Base-by-base conservation (phyloP, 2,113 vertebrate species). In the Myrmophylax atrothorax region DNA sequence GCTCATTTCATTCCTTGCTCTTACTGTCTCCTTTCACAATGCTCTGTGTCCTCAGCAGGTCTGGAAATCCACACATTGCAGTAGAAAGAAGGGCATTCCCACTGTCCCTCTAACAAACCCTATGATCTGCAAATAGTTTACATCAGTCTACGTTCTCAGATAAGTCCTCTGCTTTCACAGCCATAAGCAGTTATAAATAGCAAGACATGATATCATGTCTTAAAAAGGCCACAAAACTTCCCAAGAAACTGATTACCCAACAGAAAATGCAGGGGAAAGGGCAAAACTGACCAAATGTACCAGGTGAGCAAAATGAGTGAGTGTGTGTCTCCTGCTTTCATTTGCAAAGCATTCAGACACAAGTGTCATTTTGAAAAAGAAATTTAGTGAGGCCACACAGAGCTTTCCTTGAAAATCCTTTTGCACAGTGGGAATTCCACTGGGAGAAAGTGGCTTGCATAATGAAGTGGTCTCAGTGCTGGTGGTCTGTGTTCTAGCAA, bases 151-250 rank as follows among this genome's bases (percentile, higher is more conserved):
- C 64, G 33, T 66, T 68, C 52, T 37, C 67, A 84, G 55, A 69
- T 68, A 94, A 88, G 94, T 90, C 12, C 12, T 78, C 38, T 84
- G 72, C 44, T 93, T 95, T 88, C 94, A 92, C 83, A 96, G 89
- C 50, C 42, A 47, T 31, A 7, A 77, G 50, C 23, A 64, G 85
- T 86, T 95, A 92, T 75, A 94, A 92, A 84, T 49, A 93, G 58
- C 63, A 91, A 86, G 35, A 47, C 40, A 74, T 31, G 55, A 67
- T 77, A 84, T 8, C 12, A 4, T 3, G 3, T 56, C 77, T 84
- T 94, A 19, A 78, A 81, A 94, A 94, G 90, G 53, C 35, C 89
- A 70, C 63, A 56, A 44, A 68, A 89, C 37, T 93, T 92, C 76
- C 76, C 72, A 89, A 67, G 92, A 90, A 89, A 86, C 35, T 4